Conservation (phyloP, 2,113 vertebrate species). For the Nanorana parkeri region DNA sequence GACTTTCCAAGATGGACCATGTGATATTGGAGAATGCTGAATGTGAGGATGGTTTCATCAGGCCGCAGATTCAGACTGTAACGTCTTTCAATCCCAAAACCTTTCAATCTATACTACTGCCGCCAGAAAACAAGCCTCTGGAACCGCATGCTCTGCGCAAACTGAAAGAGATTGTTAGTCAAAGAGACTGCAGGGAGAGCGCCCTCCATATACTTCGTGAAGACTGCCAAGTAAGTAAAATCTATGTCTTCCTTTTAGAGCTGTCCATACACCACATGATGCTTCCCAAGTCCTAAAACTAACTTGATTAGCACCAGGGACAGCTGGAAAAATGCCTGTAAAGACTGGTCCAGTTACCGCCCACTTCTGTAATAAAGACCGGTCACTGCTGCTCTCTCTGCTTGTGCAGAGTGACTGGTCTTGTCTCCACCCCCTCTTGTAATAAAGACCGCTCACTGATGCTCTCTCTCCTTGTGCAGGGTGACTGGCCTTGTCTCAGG, state of each 20-base stretch:
- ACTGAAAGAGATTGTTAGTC: constrained; percentile 78
- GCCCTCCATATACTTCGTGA: constrained; percentile 83
- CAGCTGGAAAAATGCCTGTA: too few relatives aligned
- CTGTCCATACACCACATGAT: too few relatives aligned
- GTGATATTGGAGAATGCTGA: constrained; percentile 42
- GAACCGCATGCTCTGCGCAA: constrained; percentile 73
- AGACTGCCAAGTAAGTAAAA: constrained; percentile 80
- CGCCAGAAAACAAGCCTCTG: constrained; percentile 81
- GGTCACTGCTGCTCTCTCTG: too few relatives aligned
- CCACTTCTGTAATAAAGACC: too few relatives aligned
- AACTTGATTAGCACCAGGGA: too few relatives aligned
- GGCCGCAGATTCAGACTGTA: constrained; percentile 72
- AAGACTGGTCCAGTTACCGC: too few relatives aligned
- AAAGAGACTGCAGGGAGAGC: constrained; percentile 67
- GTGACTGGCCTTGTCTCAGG: too few relatives aligned
- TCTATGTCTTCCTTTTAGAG: neutral
- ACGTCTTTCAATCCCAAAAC: constrained; percentile 72
- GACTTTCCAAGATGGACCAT: constrained; percentile 51
- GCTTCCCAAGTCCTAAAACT: too few relatives aligned
- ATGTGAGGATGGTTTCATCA: constrained; percentile 65
- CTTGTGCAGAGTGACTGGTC: too few relatives aligned
- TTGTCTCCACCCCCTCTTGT: too few relatives aligned
- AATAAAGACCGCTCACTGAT: too few relatives aligned
- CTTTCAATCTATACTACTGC: constrained; percentile 78
- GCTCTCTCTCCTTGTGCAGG: too few relatives aligned